Evolutionary conservation across 2,113 vertebrate genomes (phyloP), one percentile per base, ranked within the genome.

Genomic region (Heterocephalus glaber): DNA sequence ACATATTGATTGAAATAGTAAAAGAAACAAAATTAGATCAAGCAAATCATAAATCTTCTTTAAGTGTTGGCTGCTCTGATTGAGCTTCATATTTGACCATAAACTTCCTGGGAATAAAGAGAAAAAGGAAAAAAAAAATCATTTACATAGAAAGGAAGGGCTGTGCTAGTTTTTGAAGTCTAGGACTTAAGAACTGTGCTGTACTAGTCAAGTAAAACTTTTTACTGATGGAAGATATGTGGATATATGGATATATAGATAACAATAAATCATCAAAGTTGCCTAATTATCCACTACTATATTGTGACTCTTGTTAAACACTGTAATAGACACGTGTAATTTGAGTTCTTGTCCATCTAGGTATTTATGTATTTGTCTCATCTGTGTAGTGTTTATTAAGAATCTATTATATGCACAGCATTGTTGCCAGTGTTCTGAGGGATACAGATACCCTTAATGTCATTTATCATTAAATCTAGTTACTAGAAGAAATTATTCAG

Each of bases 171-270:
- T 87, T 90, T 72, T 86, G 35, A 84, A 66, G 85, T 66, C 14
- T 8, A 56, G 58, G 20, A 63, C 33, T 65, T 95, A 89, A 95
- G 44, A 26, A 89, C 17, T 72, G 0, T 86, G 63, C 7, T 68
- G 5, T 90, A 35, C 20, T 35, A 84, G 22, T 66, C 60, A 74
- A 82, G 38, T 47, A 79, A 89, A 95, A 44, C 8, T 47, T 33
- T 56, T 95, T 97, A 79, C 47, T 72, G 19, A 68, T 88, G 47
- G 30, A 83, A 63, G 26, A 47, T 63, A 68, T 47, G n/a, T n/a
- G n/a, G n/a, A n/a, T n/a, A n/a, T n/a, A 13, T 68, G 22, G 77
- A 44, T 95, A 61, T 82, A 95, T 89, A 63, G 49, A 80, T 81
- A 88, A 14, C 13, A 93, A 22, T n/a, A 89, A 87, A 56, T 79